Evolutionary conservation across 2,888 invertebrate genomes (phyloP).

Genomic region (Rhagophthalmus giganteus): DNA sequence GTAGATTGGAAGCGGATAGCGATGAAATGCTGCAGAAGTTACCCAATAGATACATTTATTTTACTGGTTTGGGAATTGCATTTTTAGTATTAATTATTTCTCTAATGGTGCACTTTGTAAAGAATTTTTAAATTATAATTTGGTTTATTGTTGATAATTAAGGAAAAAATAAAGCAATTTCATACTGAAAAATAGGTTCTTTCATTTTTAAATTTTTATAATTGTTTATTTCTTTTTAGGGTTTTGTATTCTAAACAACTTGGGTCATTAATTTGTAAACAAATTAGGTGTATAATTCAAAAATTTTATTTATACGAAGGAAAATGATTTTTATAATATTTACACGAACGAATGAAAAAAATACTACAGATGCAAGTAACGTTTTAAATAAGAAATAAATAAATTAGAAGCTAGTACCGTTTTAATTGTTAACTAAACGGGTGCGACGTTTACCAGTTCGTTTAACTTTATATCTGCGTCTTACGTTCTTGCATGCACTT

Average conservation of each 20-base stretch:
- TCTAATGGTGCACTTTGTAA: constrained; percentile 55
- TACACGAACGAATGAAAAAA: too few relatives aligned
- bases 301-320: neutral
- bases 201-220: neutral
- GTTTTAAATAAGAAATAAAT: constrained; percentile 2
- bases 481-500: constrained; percentile 33
- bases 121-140: neutral
- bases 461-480: constrained; percentile 32
- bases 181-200: neutral
- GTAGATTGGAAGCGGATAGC: constrained; percentile 55
- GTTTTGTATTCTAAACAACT: too few relatives aligned
- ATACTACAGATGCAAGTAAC: too few relatives aligned
- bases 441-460: constrained; percentile 39
- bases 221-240: too few relatives aligned
- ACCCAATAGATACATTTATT: constrained; percentile 63
- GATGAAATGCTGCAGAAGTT: constrained; percentile 56
- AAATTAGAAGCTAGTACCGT: neutral
- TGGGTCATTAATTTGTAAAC: too few relatives aligned
- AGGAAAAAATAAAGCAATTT: neutral
- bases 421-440: constrained; percentile 35
- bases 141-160: neutral
- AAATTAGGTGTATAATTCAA: neutral
- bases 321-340: neutral
- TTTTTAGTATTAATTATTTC: constrained; percentile 66
- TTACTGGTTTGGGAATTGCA: constrained; percentile 64